Evolutionary conservation across 1,140 invertebrate species (phyloP).

Genomic region (Drosophila triauraria): DNA sequence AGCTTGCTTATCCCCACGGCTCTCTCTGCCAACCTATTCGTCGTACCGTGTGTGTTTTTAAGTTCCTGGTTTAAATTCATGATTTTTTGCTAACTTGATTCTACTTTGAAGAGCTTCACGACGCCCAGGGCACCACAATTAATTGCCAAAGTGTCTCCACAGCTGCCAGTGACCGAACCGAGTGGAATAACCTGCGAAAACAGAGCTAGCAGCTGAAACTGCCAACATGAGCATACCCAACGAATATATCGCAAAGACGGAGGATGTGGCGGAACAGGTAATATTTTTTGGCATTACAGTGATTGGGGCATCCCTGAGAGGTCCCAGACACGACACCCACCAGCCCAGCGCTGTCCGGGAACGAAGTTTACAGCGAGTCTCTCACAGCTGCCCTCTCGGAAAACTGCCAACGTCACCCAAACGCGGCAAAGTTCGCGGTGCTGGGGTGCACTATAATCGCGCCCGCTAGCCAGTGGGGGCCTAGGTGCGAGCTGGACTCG

Average conservation of each 20-base stretch:
- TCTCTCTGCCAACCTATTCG: constrained; percentile 22
- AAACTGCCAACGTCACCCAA: constrained; percentile 84
- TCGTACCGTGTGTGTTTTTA: constrained; percentile 77
- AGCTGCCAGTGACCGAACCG: constrained; percentile 19
- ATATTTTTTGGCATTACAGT: constrained; percentile 24
- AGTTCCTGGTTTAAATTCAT: constrained; percentile 76
- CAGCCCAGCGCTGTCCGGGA: no score
- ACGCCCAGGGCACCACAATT: constrained; percentile 8
- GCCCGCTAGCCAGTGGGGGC: background rate
- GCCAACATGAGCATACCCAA: constrained; percentile 91
- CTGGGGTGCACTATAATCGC: constrained; percentile 42
- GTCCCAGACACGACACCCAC: no score
- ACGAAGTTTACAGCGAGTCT: background rate
- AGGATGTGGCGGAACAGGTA: constrained; percentile 98
- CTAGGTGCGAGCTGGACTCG: background rate
- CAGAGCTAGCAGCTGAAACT: constrained; percentile 32
- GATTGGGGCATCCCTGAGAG: background rate
- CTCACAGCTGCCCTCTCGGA: constrained; percentile 40
- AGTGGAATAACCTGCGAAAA: constrained; percentile 20
- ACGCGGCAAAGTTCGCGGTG: constrained; percentile 74
- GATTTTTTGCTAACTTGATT: constrained; percentile 71
- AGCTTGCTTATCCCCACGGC: background rate
- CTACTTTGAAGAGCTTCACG: constrained; percentile 43
- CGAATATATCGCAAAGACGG: constrained; percentile 95
- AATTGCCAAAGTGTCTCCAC: constrained; percentile 27